Percentiles rank a stretch among this genome's conserved stretches.
Evolutionary conservation across 2,113 vertebrate genomes (phyloP).

Genomic region (Orcinus orca): DNA sequence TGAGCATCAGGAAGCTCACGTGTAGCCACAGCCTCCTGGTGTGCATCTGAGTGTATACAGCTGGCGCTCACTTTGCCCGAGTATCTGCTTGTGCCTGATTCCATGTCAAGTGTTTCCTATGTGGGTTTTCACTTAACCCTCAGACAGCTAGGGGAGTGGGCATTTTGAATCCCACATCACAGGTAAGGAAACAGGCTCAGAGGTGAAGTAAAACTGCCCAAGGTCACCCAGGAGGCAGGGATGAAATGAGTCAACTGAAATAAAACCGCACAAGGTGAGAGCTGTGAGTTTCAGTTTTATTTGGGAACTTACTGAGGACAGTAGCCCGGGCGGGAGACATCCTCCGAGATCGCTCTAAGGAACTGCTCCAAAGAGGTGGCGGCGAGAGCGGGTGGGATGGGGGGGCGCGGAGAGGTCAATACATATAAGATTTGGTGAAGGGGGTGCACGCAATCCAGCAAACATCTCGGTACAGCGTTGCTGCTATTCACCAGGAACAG

Average conservation of each 20-base stretch:
- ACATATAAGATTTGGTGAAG: not conserved
- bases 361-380: not conserved
- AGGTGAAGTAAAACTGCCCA: no score
- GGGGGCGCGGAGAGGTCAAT: not conserved
- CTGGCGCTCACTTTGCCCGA: not conserved
- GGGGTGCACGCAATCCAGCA: not conserved
- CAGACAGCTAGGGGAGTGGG: not conserved
- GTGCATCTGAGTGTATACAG: not conserved
- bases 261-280: not conserved
- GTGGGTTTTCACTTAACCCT: not conserved
- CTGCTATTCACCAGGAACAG: not conserved
- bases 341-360: no score
- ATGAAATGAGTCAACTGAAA: not conserved
- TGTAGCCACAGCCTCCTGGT: not conserved
- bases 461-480: not conserved
- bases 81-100: not conserved
- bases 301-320: not conserved
- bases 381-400: no score
- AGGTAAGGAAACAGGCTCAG: not conserved
- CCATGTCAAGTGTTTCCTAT: not conserved
- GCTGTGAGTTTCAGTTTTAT: not conserved
- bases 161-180: not conserved
- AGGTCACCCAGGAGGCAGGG: not conserved
- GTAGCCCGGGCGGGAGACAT: not conserved
- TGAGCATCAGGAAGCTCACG: accelerated